Evolutionary conservation across 64 coral and sea anemone genomes (phyloP).

Genomic region (Hydrozoanthus tunicans): DNA sequence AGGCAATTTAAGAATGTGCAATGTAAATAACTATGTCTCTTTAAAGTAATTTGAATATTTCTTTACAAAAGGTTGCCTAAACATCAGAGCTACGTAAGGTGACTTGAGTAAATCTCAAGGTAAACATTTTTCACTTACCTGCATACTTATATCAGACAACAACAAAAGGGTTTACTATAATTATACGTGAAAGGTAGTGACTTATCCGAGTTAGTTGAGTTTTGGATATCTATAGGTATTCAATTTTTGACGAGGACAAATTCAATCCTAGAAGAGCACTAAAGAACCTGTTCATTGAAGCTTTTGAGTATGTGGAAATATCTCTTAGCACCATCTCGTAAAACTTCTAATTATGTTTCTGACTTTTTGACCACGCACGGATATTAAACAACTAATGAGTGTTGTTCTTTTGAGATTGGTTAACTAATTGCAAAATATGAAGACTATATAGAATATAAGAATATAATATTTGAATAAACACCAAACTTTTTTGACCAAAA

Average conservation of each 20-base stretch:
- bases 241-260: too few relatives aligned
- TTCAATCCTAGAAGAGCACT: too few relatives aligned
- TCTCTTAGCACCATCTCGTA: too few relatives aligned
- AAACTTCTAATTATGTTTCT: too few relatives aligned
- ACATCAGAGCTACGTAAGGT: background rate
- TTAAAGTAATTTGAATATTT: slow-evolving; percentile 53
- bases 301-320: too few relatives aligned
- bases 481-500: too few relatives aligned
- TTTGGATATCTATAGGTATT: background rate
- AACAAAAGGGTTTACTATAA: background rate
- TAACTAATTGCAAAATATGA: too few relatives aligned
- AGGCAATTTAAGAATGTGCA: slow-evolving; percentile 23
- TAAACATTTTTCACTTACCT: background rate
- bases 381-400: background rate
- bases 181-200: too few relatives aligned
- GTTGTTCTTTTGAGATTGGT: background rate
- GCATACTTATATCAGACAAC: background rate
- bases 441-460: too few relatives aligned
- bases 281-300: too few relatives aligned
- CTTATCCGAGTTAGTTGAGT: background rate
- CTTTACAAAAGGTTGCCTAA: background rate
- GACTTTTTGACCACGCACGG: background rate
- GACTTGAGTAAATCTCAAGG: background rate
- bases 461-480: too few relatives aligned
- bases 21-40: background rate